These are phyloP conservation scores for Ostrea denselamellosa DNA, from an alignment of 1,140 invertebrate genomes.

Conservation along the genomic window DNA sequence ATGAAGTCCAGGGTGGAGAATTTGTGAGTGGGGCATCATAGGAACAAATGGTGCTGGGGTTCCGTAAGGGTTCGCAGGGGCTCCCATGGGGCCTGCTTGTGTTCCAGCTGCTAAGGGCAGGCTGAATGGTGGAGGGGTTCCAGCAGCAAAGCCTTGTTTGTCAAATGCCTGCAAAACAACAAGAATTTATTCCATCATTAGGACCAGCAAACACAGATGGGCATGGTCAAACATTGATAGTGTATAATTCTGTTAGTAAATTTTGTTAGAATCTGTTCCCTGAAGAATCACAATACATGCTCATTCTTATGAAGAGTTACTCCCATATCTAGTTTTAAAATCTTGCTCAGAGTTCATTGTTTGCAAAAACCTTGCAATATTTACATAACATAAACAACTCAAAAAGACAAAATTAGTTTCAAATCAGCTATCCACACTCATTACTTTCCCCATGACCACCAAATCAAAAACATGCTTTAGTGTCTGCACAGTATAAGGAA, in stretches of 20 bases:
- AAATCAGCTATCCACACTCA: background rate
- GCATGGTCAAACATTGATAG: background rate
- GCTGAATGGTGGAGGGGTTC: conserved; percentile 89
- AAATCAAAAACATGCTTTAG: conserved; percentile 29
- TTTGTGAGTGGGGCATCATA: conserved; percentile 83
- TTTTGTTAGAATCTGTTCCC: background rate
- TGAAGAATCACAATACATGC: conserved; percentile 1
- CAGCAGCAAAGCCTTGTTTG: conserved; percentile 90
- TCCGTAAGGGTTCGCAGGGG: conserved; percentile 82
- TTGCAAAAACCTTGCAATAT: background rate
- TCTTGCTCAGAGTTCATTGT: background rate
- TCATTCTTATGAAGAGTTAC: background rate
- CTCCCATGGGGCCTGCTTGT: conserved; percentile 85
- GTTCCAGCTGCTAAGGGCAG: conserved; percentile 82
- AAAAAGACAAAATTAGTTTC: conserved; percentile 14
- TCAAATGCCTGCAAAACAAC: conserved; percentile 85
- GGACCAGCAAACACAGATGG: background rate
- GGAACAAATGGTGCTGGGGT: conserved; percentile 83
- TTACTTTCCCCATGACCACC: conserved; percentile 22
- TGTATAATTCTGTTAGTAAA: background rate
- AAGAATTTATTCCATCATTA: background rate
- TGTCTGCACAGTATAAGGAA: conserved; percentile 29
- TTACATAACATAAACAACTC: background rate
- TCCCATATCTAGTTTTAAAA: background rate
- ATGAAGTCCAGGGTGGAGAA: conserved; percentile 88